Base-by-base conservation (phyloP, 2,797 vertebrate species). In the Spinus pinus region DNA sequence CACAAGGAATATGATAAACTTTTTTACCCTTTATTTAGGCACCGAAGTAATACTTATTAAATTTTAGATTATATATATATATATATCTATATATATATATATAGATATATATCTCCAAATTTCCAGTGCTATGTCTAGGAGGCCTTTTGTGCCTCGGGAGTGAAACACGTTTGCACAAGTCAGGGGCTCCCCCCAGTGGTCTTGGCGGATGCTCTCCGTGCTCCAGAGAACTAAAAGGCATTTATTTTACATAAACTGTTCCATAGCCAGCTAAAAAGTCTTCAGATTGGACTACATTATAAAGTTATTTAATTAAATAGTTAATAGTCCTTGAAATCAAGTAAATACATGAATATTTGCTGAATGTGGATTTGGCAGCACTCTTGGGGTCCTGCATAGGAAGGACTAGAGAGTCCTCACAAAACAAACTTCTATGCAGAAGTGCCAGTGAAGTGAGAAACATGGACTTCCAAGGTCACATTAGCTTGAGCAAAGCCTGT, bases 391-490 rank as follows among this genome's bases (percentile, higher is more conserved):
- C 64, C 57, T 57, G 14, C 25, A 47, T 27, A 66, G 46, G 47
- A 47, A 42, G 42, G 23, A 51, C 28, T 16, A 25, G 2, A 37
- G 7, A 4, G 1, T 41, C 12, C 10, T 74, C 22, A 39, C 31
- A 30, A 44, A 79, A n/a, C 10, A 27, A 10, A 17, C 16, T 31
- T 56, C 25, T 42, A 30, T 5, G 19, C 24, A 41, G 12, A 67
- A 51, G 14, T 25, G n/a, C 24, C 35, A 50, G 1, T 17, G 2
- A 49, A 81, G 14, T 22, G 42, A 84, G 24, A 58, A 80, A 82
- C 3, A 9, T 0, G 2, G 33, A 19, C 33, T 46, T 41, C 4
- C 6, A 4, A 0, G 3, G 12, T 12, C 41, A 56, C 28, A 28
- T 6, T 53, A 41, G 21, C 31, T 37, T 24, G 25, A 56, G 50